Evolutionary conservation across 1,140 invertebrate species (phyloP), one percentile per base, ranked within the genome.

Genomic region (Hycleus cichorii): DNA sequence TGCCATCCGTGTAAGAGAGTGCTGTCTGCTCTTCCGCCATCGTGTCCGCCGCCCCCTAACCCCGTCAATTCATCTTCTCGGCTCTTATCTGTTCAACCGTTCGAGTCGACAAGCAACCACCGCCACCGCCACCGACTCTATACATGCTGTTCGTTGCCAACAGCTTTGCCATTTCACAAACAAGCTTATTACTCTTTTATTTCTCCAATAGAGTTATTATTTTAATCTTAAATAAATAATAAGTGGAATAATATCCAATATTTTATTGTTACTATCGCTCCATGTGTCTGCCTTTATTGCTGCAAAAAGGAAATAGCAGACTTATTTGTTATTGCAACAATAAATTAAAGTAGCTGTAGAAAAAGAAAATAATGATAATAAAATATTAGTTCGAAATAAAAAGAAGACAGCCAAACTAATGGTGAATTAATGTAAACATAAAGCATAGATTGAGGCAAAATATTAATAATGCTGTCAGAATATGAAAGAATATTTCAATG

Each of bases 1-100:
- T 69, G 69, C 67, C 69, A 70, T 60, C 62, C 58, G 68, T 64
- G 57, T 70, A 70, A 70, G 67, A 70, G 69, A 67, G 63, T 67
- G 68, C 69, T 70, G 69, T 71, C 69, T 70, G 68, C 69, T 70
- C 65, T 71, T 71, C 65, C 69, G 69, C 67, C 64, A 59, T 62
- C 64, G 62, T 64, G 67, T 66, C 67, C 69, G 67, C 59, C 60
- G 66, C 64, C 64, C 68, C 65, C 57, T 67, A 64, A 71, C 69
- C 69, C 64, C 67, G 63, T 67, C 69, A 65, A 71, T 71, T 71
- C 68, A 70, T 71, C 69, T 71, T 71, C 67, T 57, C 59, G 50
- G 49, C 57, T 58, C 60, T 65, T 65, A 65, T 65, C 63, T 62
- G 56, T 56, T 60, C 64, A 47, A 56, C 49, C 59, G 54, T 52